Conservation (phyloP, 2,113 vertebrate species). For the Sorex fumeus region DNA sequence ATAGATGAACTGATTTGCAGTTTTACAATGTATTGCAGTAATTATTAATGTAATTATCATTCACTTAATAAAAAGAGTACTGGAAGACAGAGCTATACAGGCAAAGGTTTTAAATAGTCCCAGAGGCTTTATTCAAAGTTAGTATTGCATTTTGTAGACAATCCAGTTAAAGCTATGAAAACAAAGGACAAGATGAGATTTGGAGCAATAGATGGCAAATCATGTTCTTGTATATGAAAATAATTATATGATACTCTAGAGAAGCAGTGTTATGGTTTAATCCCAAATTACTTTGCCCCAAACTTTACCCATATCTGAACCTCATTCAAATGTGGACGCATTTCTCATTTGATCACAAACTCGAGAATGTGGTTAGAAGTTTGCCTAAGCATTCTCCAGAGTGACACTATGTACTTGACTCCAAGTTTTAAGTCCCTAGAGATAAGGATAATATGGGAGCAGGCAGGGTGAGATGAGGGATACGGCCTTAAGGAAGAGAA, state of each 20-base stretch:
- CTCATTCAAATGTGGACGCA: not conserved
- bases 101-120: not conserved
- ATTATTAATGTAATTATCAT: not conserved
- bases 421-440: not conserved
- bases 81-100: not conserved
- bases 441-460: not conserved
- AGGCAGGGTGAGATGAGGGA: too few relatives aligned
- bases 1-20: too few relatives aligned
- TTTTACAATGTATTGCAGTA: not conserved
- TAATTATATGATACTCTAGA: not conserved
- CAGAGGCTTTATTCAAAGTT: not conserved
- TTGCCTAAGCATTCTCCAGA: not conserved
- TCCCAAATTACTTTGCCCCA: not conserved
- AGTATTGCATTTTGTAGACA: not conserved
- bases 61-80: not conserved
- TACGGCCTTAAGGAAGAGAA: too few relatives aligned
- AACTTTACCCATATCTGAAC: not conserved
- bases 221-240: not conserved
- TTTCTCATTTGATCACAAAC: not conserved
- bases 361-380: not conserved
- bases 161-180: not conserved
- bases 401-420: not conserved
- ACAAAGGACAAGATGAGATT: not conserved
- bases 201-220: fast-evolving
- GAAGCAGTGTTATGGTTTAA: not conserved